These are phyloP conservation scores for Chaetodon trifasciatus DNA, from an alignment of 2,797 vertebrate genomes.

Conservation along the genomic window DNA sequence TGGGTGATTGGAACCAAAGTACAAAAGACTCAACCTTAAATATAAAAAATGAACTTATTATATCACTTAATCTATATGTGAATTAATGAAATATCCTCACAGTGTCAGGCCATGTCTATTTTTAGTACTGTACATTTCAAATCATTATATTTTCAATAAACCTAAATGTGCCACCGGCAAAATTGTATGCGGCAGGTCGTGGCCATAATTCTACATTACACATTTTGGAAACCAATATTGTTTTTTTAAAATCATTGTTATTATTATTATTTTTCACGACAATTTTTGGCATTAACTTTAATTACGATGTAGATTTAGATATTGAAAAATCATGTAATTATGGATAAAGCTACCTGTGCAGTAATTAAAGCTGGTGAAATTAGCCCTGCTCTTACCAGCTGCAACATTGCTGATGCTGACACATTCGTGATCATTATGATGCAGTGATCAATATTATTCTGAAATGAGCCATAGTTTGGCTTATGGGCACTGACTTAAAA, in stretches of 20 bases:
- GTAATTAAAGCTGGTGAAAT: no score
- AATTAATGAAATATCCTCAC: not conserved
- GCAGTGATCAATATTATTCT: no score
- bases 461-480: no score
- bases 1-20: not conserved
- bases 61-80: not conserved
- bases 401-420: not conserved
- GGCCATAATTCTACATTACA: not conserved
- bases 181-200: not conserved
- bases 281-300: not conserved
- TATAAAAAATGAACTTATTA: not conserved
- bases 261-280: not conserved
- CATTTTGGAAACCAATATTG: not conserved
- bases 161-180: not conserved
- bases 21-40: not conserved
- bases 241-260: not conserved
- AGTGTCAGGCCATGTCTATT: not conserved
- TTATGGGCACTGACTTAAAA: not conserved
- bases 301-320: not conserved
- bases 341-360: not conserved
- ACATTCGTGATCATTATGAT: no score
- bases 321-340: not conserved
- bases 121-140: not conserved
- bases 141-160: not conserved
- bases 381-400: no score